Percentiles rank a stretch among this genome's conserved stretches.
These are phyloP conservation scores for Tachuris rubrigastra DNA, from an alignment of 2,113 vertebrate species.

Conservation along the genomic window DNA sequence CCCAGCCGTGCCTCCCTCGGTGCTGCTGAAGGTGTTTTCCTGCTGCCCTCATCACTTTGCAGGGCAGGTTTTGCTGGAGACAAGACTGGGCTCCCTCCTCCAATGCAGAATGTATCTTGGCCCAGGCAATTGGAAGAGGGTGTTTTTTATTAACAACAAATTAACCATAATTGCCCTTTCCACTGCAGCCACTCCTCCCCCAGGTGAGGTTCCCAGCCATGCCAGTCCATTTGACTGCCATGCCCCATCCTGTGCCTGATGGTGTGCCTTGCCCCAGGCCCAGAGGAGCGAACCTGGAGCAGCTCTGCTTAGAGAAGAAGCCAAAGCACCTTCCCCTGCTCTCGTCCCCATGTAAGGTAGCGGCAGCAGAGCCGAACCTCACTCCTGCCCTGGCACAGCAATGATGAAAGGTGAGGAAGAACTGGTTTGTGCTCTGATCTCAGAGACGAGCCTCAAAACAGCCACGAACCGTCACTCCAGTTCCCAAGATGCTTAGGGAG, in stretches of 20 bases:
- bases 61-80: neutral
- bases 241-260: neutral
- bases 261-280: neutral
- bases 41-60: neutral
- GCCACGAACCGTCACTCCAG: neutral
- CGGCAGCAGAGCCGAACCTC: neutral
- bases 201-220: neutral
- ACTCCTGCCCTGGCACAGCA: neutral
- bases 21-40: neutral
- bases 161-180: slow-evolving; percentile 26
- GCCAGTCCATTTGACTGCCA: neutral
- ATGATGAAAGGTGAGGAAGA: slow-evolving; percentile 57
- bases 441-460: slow-evolving; percentile 61
- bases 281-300: neutral
- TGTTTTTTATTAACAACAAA: slow-evolving; percentile 55
- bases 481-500: slow-evolving; percentile 52
- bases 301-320: neutral
- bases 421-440: slow-evolving; percentile 65
- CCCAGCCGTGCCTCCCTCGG: neutral
- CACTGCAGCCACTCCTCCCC: neutral
- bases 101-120: neutral
- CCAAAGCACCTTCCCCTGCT: neutral
- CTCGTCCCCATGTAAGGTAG: neutral
- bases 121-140: slow-evolving; percentile 15
- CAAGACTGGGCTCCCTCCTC: neutral